Evolutionary conservation across 1,140 invertebrate species (phyloP).

Genomic region (Drosophila tristis): DNA sequence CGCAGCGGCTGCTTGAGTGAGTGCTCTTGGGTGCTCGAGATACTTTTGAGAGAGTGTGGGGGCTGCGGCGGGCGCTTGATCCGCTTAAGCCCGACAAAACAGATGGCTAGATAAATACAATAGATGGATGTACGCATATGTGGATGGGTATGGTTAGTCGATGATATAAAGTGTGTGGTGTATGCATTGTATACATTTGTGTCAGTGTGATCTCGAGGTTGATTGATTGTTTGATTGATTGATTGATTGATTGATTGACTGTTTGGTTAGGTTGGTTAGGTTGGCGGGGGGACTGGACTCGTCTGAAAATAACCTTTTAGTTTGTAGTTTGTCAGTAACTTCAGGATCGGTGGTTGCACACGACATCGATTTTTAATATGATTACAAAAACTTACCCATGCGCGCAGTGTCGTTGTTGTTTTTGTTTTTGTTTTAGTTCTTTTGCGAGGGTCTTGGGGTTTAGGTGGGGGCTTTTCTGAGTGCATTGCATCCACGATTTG

Average conservation of each 20-base stretch:
- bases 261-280: constrained; percentile 25
- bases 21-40: constrained; percentile 26
- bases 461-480: too few species aligned
- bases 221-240: constrained; percentile 22
- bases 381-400: constrained; percentile 55
- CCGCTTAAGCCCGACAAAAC: constrained; percentile 42
- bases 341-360: constrained; percentile 48
- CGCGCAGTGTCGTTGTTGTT: constrained; percentile 37
- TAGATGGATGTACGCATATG: neutral
- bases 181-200: constrained; percentile 14
- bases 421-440: constrained; percentile 7
- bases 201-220: constrained; percentile 29
- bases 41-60: constrained; percentile 27
- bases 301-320: constrained; percentile 74
- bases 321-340: constrained; percentile 41
- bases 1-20: constrained; percentile 6
- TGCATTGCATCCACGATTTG: too few species aligned
- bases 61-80: constrained; percentile 2
- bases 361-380: constrained; percentile 48
- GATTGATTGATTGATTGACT: constrained; percentile 9
- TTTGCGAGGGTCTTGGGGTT: too few species aligned
- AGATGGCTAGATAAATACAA: constrained; percentile 32
- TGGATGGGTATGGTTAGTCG: constrained; percentile 50
- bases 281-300: constrained; percentile 21
- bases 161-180: constrained; percentile 13